Evolutionary conservation across 2,888 invertebrate genomes (phyloP), one percentile per base, ranked within the genome.

Genomic region (Celastrina argiolus): DNA sequence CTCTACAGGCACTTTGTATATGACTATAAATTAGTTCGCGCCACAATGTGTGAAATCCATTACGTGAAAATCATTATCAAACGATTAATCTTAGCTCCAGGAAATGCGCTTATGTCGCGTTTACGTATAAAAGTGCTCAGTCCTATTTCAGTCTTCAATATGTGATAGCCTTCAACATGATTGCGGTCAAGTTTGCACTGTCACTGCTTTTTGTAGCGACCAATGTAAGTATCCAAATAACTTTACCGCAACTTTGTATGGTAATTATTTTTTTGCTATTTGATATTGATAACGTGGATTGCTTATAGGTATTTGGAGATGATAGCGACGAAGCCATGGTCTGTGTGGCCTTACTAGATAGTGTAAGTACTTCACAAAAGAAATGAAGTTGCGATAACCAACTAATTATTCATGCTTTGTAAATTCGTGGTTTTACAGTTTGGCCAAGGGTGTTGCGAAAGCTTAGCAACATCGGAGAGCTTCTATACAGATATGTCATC

Each of bases 341-440:
- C 10, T 76, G 76, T 63, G 26, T 66, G 34, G 70, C 72, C 51
- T 34, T 76, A n/a, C 72, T 75, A 39, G 68, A 73, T 22, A 72
- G 70, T 68, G 76, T 76, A 72, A 71, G 68, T 68, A 34, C n/a
- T n/a, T n/a, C n/a, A n/a, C n/a, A n/a, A n/a, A n/a, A n/a, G n/a
- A n/a, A n/a, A n/a, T n/a, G n/a, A n/a, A n/a, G n/a, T n/a, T n/a
- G n/a, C n/a, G n/a, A 10, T 12, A 39, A 41, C 39, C 4, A 63
- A 14, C 22, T 18, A 63, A 18, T 4, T 31, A 14, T 18, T 2
- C 26, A 63, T 1, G 10, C 67, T 63, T 41, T 64, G 14, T 51
- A 18, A 36, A 41, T 41, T n/a, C n/a, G n/a, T 28, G 28, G 6
- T 10, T 18, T 31, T 58, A n/a, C 58, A 58, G 58, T 31, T 58